Conservation (phyloP, 2,888 invertebrate species). For the Drosophila aldrichi region DNA sequence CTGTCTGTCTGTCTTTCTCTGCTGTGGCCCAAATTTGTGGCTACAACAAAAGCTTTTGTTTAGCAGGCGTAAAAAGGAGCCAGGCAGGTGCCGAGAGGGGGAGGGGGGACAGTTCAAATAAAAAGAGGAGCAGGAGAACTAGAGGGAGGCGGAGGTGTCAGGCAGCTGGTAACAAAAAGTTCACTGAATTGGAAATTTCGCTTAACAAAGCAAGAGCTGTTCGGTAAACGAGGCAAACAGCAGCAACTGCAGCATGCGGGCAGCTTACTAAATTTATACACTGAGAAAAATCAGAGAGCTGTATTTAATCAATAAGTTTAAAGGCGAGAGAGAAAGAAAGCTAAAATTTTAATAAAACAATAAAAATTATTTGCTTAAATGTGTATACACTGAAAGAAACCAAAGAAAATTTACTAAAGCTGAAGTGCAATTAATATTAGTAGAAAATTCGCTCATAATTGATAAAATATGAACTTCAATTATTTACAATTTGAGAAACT, state of each 20-base stretch:
- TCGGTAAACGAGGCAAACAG: background rate
- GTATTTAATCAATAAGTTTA: background rate
- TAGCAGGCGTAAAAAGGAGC: slow-evolving; percentile 28
- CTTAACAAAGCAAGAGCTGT: slow-evolving; percentile 55
- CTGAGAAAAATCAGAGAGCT: slow-evolving; percentile 1
- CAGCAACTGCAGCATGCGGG: slow-evolving; percentile 43
- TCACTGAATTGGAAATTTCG: slow-evolving; percentile 78
- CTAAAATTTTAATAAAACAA: background rate
- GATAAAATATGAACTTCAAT: background rate
- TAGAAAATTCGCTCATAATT: background rate
- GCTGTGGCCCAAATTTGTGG: slow-evolving; percentile 25
- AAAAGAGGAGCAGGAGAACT: background rate
- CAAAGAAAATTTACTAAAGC: background rate
- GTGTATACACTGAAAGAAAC: background rate
- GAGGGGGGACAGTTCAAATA: slow-evolving; percentile 6
- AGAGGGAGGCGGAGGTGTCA: slow-evolving; percentile 10
- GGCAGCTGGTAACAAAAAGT: slow-evolving; percentile 66
- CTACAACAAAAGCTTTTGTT: slow-evolving; percentile 53
- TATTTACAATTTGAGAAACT: too few species aligned
- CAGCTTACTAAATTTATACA: slow-evolving; percentile 21
- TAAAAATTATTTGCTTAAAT: background rate
- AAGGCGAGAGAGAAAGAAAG: background rate
- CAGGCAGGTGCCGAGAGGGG: slow-evolving; percentile 4
- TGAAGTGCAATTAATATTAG: background rate
- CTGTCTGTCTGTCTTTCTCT: slow-evolving; percentile 1